Evolutionary conservation across 2,113 vertebrate species (phyloP), one percentile per base, ranked within the genome.

Genomic region (Condylura cristata): DNA sequence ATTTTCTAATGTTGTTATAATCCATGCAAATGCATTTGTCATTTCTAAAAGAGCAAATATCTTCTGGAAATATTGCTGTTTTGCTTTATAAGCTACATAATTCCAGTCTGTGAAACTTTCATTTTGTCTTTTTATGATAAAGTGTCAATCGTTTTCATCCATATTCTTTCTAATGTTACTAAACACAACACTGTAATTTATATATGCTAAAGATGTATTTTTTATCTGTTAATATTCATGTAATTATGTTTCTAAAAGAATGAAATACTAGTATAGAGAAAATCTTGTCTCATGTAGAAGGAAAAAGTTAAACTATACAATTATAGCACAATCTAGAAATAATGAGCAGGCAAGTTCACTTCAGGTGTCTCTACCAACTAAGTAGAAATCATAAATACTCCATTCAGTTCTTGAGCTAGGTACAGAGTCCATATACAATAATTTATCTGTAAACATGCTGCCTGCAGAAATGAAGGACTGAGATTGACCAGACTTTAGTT

Each of bases 161-260:
- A 58, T 46, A 37, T 17, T 14, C 28, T 56, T 89, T 53, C 20
- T 75, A 26, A 5, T 74, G 26, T 17, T 66, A 72, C 44, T 81
- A 60, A 89, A 24, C 1, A 46, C 34, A n/a, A 89, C 17, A 53
- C 76, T 94, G 89, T 60, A 84, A 83, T 63, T 66, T 68, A 22
- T 8, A 44, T 39, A n/a, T 44, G 6, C 44, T 86, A 68, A 12
- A 89, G 2, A 58, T 6, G 82, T 76, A 37, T 74, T 72, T 66
- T 89, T 60, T 76, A 74, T 86, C 6, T 8, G 68, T 46, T 68
- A 5, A 32, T 68, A 79, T 68, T 58, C 71, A 81, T 82, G 24
- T 86, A 66, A 78, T 92, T 86, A 24, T 14, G 28, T 24, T 95
- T 92, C 92, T 82, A 58, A 88, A 75, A 46, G 53, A 90, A 7